Conservation (phyloP, 1,140 invertebrate genomes). For the Drosophila littoralis region DNA sequence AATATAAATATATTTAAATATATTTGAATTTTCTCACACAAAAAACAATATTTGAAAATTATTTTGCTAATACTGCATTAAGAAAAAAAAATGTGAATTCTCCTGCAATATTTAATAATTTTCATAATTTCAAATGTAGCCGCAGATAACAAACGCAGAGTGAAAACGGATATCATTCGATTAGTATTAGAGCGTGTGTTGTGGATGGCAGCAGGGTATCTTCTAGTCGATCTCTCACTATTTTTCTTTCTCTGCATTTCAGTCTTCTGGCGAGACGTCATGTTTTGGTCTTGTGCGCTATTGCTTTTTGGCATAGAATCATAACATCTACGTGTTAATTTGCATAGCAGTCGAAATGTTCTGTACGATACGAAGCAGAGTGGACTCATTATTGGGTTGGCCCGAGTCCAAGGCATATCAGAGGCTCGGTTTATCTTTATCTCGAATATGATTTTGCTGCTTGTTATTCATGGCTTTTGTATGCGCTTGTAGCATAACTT, state of each 20-base stretch:
- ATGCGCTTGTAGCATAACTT: conserved; percentile 67
- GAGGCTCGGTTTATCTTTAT: conserved; percentile 3
- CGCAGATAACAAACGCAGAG: too few relatives aligned
- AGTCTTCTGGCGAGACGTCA: neutral
- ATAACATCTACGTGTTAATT: conserved; percentile 52
- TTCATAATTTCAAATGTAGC: too few relatives aligned
- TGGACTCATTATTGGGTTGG: conserved; percentile 56
- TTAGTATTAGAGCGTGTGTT: too few relatives aligned
- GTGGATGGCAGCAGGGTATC: too few relatives aligned
- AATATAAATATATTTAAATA: too few relatives aligned
- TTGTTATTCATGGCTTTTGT: conserved; percentile 75
- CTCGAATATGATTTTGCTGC: conserved; percentile 34
- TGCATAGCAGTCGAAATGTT: conserved; percentile 46
- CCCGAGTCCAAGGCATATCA: conserved; percentile 1
- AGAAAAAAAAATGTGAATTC: too few relatives aligned
- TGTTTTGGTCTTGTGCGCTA: conserved; percentile 19
- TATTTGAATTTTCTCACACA: too few relatives aligned
- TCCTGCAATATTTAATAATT: too few relatives aligned
- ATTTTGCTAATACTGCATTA: too few relatives aligned
- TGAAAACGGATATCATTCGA: too few relatives aligned
- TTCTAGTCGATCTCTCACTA: neutral
- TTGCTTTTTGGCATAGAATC: conserved; percentile 8
- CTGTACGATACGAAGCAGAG: conserved; percentile 12
- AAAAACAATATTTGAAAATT: too few relatives aligned
- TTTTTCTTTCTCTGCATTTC: neutral